Conservation (phyloP, 2,113 vertebrate genomes). For the Chionis minor region DNA sequence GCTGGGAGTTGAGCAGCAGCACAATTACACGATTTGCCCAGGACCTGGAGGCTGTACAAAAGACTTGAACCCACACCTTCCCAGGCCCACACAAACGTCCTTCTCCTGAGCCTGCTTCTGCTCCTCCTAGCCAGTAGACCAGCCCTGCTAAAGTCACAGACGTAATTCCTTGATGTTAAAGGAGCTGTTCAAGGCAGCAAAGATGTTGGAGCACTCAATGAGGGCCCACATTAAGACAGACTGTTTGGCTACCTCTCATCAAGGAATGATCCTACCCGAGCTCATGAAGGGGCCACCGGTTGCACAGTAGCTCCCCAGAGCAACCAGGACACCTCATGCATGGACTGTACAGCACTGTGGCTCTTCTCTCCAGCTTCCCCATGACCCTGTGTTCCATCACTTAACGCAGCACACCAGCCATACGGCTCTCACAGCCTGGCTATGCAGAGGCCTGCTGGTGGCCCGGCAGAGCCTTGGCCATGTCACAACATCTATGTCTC, state of each 20-base stretch:
- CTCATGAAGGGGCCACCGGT: neutral
- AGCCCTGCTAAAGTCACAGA: neutral
- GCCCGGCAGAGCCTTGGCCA: neutral
- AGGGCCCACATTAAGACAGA: neutral
- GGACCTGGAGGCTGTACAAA: neutral
- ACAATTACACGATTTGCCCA: neutral
- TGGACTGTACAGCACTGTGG: neutral
- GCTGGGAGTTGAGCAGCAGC: neutral
- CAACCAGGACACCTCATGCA: neutral
- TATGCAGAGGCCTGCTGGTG: neutral
- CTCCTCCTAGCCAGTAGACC: neutral
- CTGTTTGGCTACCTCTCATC: neutral
- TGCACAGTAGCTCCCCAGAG: neutral
- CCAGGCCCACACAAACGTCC: neutral
- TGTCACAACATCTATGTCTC: neutral
- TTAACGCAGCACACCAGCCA: neutral
- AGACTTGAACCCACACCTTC: neutral
- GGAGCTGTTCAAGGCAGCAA: neutral
- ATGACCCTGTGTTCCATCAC: accelerated
- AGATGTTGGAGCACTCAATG: neutral
- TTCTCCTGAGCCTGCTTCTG: neutral
- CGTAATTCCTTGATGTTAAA: neutral
- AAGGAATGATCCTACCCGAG: neutral
- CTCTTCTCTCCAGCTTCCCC: neutral
- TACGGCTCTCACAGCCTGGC: neutral